These are phyloP conservation scores for Himalopsyche kuldschensis DNA, from an alignment of 2,888 invertebrate genomes.

Conservation along the genomic window DNA sequence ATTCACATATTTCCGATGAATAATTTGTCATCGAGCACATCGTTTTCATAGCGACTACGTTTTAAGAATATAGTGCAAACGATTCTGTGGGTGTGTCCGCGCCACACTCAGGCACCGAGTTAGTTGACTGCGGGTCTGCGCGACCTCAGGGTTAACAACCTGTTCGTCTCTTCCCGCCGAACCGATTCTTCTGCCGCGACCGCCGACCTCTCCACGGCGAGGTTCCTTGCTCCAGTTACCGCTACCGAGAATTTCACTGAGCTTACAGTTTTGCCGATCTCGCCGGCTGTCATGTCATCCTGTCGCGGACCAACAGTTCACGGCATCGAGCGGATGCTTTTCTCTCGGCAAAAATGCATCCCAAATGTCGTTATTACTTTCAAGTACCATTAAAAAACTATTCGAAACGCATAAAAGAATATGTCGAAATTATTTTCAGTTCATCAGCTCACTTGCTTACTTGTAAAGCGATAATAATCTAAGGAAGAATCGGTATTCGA, in stretches of 20 bases:
- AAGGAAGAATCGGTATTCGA: no score
- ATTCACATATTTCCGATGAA: no score
- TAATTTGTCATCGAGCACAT: not conserved
- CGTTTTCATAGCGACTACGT: not conserved
- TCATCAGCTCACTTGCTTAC: no score
- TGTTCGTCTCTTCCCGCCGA: slow-evolving; percentile 8
- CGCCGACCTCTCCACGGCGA: not conserved
- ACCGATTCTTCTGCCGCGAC: not conserved
- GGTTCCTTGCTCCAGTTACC: not conserved
- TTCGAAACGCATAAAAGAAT: no score
- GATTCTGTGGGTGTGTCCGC: not conserved
- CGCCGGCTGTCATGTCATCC: not conserved
- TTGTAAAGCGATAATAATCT: no score
- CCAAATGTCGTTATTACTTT: no score
- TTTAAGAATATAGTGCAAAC: not conserved
- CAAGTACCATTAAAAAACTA: no score
- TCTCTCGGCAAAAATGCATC: no score
- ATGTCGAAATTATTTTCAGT: no score
- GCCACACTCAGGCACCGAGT: not conserved
- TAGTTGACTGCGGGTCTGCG: slow-evolving; percentile 18
- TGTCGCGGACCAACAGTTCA: not conserved
- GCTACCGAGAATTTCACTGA: not conserved
- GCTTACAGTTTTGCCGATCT: not conserved
- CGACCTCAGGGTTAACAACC: slow-evolving; percentile 40
- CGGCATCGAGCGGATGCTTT: not conserved